A percentile compares a stretch with the other conserved stretches of the same genome.
Conservation (phyloP, 2,797 vertebrate genomes). For the Kryptolebias ocellatus region DNA sequence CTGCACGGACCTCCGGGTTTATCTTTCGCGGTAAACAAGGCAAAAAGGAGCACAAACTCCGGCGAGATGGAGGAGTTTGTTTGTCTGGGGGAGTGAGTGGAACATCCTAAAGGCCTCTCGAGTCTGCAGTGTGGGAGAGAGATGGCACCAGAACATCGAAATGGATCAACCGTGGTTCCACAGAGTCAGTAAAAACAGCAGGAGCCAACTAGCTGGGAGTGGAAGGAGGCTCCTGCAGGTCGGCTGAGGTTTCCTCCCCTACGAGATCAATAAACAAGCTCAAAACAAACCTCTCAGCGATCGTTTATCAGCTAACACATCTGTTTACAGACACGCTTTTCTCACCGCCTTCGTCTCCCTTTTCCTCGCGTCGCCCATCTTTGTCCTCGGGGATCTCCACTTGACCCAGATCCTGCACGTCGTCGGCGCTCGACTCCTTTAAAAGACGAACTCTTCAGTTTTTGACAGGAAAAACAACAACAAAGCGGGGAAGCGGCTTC, state of each 20-base stretch:
- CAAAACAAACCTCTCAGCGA: conserved; percentile 10
- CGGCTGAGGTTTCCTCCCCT: conserved; percentile 58
- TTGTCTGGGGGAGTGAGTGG: conserved; percentile 72
- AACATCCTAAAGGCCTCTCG: conserved; percentile 48
- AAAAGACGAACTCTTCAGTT: not conserved
- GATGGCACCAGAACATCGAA: conserved; percentile 41
- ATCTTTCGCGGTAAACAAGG: conserved; percentile 65
- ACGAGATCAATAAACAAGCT: conserved; percentile 24
- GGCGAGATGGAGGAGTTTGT: conserved; percentile 58
- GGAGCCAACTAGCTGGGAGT: conserved; percentile 56
- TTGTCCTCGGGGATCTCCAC: conserved; percentile 55
- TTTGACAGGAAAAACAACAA: not conserved
- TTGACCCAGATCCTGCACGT: conserved; percentile 61
- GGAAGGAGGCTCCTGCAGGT: conserved; percentile 52
- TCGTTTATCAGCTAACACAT: conserved; percentile 9
- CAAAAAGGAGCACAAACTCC: conserved; percentile 75
- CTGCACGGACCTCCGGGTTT: conserved; percentile 39
- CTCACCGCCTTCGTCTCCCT: conserved; percentile 60
- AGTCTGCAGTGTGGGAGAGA: conserved; percentile 26
- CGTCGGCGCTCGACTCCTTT: conserved; percentile 69
- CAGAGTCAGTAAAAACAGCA: conserved; percentile 48
- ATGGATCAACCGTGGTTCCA: conserved; percentile 30
- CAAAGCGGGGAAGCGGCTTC: not conserved
- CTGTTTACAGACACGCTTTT: conserved; percentile 17
- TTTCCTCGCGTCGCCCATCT: conserved; percentile 48